Evolutionary conservation across 2,797 vertebrate species (phyloP).

Genomic region (Hydrolagus colliei): DNA sequence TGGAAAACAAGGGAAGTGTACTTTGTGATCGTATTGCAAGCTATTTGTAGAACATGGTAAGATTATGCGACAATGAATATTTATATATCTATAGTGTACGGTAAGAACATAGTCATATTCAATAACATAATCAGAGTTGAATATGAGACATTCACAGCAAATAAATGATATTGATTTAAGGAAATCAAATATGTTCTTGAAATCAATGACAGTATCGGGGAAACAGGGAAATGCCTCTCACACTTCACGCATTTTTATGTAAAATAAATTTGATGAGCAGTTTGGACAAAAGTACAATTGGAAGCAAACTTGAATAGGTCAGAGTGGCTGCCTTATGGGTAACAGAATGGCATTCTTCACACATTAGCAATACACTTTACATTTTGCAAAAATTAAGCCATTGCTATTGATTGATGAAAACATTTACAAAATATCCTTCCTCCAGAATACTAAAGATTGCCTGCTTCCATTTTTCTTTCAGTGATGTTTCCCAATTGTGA

Average conservation of each 20-base stretch:
- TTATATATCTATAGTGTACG: not conserved
- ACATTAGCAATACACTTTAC: not conserved
- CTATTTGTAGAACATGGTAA: not conserved
- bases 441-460: not conserved
- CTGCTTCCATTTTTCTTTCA: not conserved
- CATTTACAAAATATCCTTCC: too few species aligned
- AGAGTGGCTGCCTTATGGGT: too few species aligned
- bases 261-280: too few species aligned
- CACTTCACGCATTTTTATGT: too few species aligned
- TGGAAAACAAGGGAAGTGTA: too few species aligned
- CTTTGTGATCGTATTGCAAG: not conserved
- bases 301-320: too few species aligned
- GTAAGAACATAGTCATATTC: too few species aligned
- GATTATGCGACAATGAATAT: not conserved
- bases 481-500: not conserved
- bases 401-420: too few species aligned
- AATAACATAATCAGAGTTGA: not conserved
- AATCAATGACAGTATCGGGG: not conserved
- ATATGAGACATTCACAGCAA: not conserved
- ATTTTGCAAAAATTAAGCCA: conserved; percentile 8
- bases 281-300: too few species aligned
- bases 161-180: not conserved
- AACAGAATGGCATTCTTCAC: not conserved
- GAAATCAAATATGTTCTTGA: not conserved
- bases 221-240: too few species aligned